Evolutionary conservation across 1,140 invertebrate species (phyloP), one percentile per base, ranked within the genome.

Genomic region (Pissodes strobi): DNA sequence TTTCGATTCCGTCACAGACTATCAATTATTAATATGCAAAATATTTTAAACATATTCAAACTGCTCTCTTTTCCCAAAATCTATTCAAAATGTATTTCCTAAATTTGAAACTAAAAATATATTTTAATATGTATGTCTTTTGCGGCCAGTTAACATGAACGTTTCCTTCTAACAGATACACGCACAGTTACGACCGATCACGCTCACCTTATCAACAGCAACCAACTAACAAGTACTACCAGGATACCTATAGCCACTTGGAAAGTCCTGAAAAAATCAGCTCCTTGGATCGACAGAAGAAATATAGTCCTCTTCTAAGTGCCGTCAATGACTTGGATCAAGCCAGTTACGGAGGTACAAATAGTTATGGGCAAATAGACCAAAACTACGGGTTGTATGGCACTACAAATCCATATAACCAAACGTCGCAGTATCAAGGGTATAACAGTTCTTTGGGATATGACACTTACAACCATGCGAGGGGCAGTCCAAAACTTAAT

Each of bases 241-340:
- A 72, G 25, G 69, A 76, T 45, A 69, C 65, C 34, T 76, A 75
- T 56, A 72, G 68, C 64, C 74, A 75, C 37, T 66, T 76, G 64
- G 70, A 72, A 59, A 76, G 75, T 56, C 74, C 75, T 10, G 74
- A 76, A 41, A 76, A 75, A 70, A 73, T 75, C 5, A 73, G 65
- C 48, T 74, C 74, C 1, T 48, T 76, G 34, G 75, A 76, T 55
- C 73, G 72, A 21, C 72, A 71, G 17, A 70, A 69, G 52, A 73
- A 69, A 39, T 9, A 55, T 30, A 65, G 38, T 21, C 25, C 67
- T 9, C 45, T 70, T 10, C 60, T 70, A 64, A 63, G 69, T 8
- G 65, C 70, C 17, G 67, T 74, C 12, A 75, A 72, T 46, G 62
- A 72, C 10, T 37, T 76, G 22, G 70, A 76, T 53, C 66, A 60